Base-by-base conservation (phyloP, 1,140 invertebrate species). In the Metaphire vulgaris region DNA sequence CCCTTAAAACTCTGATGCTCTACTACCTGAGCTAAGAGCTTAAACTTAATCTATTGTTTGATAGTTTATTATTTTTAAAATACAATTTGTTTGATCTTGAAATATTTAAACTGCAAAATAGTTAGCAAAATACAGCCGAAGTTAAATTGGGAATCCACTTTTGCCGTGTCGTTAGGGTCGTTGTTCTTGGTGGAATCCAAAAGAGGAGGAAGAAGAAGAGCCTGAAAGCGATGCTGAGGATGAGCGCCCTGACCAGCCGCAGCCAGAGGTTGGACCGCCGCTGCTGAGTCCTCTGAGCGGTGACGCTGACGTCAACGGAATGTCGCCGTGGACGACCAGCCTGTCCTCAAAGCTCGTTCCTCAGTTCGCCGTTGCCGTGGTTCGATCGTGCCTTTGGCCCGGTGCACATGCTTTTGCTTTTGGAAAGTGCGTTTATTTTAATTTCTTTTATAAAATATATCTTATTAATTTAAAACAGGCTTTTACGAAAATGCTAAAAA, bases 191-290 rank as follows among this genome's bases (percentile, higher is more conserved):
- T 90, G 89, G 89, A 89, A 86, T 76, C 84, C 85, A 14, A 81
- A 82, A 1, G 83, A 85, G 67, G 85, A 85, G 74, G 85, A 85
- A 67, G 82, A 83, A 80, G 83, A 89, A 71, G 90, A 90, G 41
- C 87, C 80, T 26, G 80, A 83, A 21, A 86, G 86, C 72, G 83
- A 89, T 87, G 81, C 85, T 79, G 88, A 87, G n/a, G 79, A 84
- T 1, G 85, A 86, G n/a, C 84, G 85, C 72, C 82, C 83, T 6
- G 85, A 86, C 80, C 83, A 85, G 74, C 81, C 89, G 0, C 88
- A 90, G 77, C 89, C 89, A 33, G 91, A 93, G 83, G 83, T 87
- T 0, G 91, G 91, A 0, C 91, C 90, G 1, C 87, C 89, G 0
- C 87, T 94, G 2, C 87, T 94, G 1, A 86, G 83, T 31, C 85